Base-by-base conservation (phyloP, 1,140 invertebrate species). In the Meteorus sp. region DNA sequence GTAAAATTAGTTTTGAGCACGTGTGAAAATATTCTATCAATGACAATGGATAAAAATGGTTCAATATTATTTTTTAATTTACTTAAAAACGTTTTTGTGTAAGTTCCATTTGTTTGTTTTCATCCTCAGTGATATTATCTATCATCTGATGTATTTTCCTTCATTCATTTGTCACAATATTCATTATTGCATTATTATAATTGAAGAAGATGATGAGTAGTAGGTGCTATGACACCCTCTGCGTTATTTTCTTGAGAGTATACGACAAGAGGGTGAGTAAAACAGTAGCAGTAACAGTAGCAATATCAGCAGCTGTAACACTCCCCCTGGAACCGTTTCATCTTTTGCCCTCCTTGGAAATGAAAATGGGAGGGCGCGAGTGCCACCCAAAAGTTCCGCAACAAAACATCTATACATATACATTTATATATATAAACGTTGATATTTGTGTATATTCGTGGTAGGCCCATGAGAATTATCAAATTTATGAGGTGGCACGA, bases 401-500 rank as follows among this genome's bases (percentile, higher is more conserved):
- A 50, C 58, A 58, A 60, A n/a, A n/a, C n/a, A n/a, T n/a, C n/a
- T n/a, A n/a, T n/a, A n/a, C n/a, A n/a, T n/a, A n/a, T n/a, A n/a
- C n/a, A n/a, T 44, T 25, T 47, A 47, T 27, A 22, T 47, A 22
- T 25, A 15, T 22, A 15, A 51, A 45, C 19, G 59, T n/a, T n/a
- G n/a, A n/a, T n/a, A n/a, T n/a, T n/a, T n/a, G n/a, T n/a, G n/a
- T n/a, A 61, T 60, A 60, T 55, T 23, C 45, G 7, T 9, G 51
- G 33, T 29, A 47, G 19, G 33, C 54, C 59, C 64, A 51, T 62
- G 63, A 64, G 65, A 68, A 65, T 68, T 66, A 68, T 68, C 62
- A 61, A 66, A 57, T 63, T 67, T 61, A 63, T 61, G 44, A 56
- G 60, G 60, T 62, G 60, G 60, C 56, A 60, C 60, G 25, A 13